These are phyloP conservation scores for Macrotrachela quadricornifera DNA, from an alignment of 1,140 invertebrate genomes.

Conservation along the genomic window DNA sequence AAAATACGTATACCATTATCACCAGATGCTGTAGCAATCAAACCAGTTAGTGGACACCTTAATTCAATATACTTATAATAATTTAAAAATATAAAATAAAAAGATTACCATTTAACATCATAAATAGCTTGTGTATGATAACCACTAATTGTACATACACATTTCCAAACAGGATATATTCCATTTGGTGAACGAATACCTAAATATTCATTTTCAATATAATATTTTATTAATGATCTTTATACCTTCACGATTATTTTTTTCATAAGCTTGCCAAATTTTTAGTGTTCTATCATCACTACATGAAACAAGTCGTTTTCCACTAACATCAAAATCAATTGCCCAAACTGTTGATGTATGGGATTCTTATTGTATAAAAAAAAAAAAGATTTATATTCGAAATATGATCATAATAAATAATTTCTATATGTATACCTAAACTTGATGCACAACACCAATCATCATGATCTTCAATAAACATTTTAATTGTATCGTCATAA, in stretches of 20 bases:
- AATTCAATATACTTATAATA: too few species aligned
- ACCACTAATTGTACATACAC: slow-evolving; percentile 66
- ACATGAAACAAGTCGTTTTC: slow-evolving; percentile 38
- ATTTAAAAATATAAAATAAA: too few species aligned
- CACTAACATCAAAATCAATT: slow-evolving; percentile 57
- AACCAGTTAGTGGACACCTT: slow-evolving; percentile 34
- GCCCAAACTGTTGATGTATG: slow-evolving; percentile 49
- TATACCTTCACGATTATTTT: background rate
- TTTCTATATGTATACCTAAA: slow-evolving; percentile 26
- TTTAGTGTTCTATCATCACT: slow-evolving; percentile 28
- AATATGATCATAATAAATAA: background rate
- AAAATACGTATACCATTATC: slow-evolving; percentile 65
- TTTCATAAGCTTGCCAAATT: slow-evolving; percentile 26
- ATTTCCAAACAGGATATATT: slow-evolving; percentile 58
- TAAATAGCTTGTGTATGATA: slow-evolving; percentile 67
- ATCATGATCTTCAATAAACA: slow-evolving; percentile 63
- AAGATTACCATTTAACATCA: slow-evolving; percentile 66
- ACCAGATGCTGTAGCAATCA: slow-evolving; percentile 65
- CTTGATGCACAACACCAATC: slow-evolving; percentile 57
- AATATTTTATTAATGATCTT: too few species aligned
- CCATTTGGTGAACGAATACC: too few species aligned
- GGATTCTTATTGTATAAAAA: slow-evolving; percentile 16
- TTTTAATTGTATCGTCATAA: slow-evolving; percentile 82
- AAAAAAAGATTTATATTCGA: background rate
- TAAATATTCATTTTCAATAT: too few species aligned